phyloP scores from a whole-genome alignment of 1,140 invertebrate species.

The Panulirus ornatus region DNA sequence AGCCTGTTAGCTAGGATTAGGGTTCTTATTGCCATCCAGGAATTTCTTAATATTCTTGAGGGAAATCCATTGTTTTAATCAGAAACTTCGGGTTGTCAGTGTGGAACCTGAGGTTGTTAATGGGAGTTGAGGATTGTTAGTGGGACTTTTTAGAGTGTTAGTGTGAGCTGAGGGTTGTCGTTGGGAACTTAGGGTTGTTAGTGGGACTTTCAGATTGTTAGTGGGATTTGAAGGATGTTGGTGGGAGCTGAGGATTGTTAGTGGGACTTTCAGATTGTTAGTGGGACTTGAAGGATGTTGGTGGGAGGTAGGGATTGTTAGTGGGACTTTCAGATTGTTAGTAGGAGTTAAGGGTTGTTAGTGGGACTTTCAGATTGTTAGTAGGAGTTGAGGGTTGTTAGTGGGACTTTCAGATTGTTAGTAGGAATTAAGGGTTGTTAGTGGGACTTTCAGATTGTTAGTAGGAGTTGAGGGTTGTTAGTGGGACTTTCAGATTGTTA shows the following conservation, averaged over 20 bases:
- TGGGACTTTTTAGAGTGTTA: background rate
- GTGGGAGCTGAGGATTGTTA: background rate
- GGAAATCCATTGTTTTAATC: no score
- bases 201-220: background rate
- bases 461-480: background rate
- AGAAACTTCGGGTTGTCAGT: background rate
- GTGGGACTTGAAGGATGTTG: background rate
- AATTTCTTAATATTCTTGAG: no score
- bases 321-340: no score
- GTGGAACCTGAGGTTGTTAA: background rate
- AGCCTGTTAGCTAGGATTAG: no score
- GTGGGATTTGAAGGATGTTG: background rate
- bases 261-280: background rate
- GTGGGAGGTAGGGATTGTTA: background rate
- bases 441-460: background rate
- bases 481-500: background rate
- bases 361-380: no score
- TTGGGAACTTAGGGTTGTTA: background rate
- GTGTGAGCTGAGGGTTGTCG: background rate
- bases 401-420: background rate
- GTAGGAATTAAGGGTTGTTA: background rate
- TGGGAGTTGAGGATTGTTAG: background rate
- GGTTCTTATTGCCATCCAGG: no score
- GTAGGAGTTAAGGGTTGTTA: no score
- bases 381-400: background rate